Base-by-base conservation (phyloP, 1,140 invertebrate species). In the Musca vetustissima region DNA sequence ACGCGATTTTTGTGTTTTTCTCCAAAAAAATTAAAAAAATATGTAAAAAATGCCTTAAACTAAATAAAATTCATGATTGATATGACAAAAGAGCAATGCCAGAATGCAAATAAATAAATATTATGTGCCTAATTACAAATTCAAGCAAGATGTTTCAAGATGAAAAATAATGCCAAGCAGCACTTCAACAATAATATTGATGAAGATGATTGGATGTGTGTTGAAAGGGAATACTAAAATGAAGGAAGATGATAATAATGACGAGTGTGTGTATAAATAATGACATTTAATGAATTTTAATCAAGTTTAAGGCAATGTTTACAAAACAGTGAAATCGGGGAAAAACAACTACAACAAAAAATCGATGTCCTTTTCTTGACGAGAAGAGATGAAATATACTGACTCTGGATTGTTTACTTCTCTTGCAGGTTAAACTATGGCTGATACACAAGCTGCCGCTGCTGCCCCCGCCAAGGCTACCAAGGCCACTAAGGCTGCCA, bases 401-500 rank as follows among this genome's bases (percentile, higher is more conserved):
- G 13, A 53, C 52, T 52, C 25, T 59, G 15, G 8, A 25, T 28
- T 59, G 22, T 6, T 59, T 65, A 15, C 28, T 28, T 28, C 28
- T 28, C 28, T 28, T 28, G 3, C 28, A 11, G 69, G 81, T 76
- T 68, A 74, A 52, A 75, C 72, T 69, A 81, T 81, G 79, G 79
- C 77, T 77, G 79, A 81, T 73, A 76, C 79, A 77, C 78, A 80
- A 80, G 76, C 79, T 72, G 77, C 78, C 57, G 70, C 75, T 70
- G 73, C 77, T 53, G 75, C 74, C n/a, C 67, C 77, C 15, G 86
- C 89, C 74, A 88, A 89, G 78, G 82, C 83, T 73, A 79, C 84
- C 78, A 81, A 83, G 73, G 79, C 83, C 67, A 81, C 86, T 71
- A 87, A 89, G 73, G 83, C 86, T 21, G 86, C 88, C 80, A 85